Evolutionary conservation across 1,140 invertebrate genomes (phyloP).

Genomic region (Mylabris phalerata): DNA sequence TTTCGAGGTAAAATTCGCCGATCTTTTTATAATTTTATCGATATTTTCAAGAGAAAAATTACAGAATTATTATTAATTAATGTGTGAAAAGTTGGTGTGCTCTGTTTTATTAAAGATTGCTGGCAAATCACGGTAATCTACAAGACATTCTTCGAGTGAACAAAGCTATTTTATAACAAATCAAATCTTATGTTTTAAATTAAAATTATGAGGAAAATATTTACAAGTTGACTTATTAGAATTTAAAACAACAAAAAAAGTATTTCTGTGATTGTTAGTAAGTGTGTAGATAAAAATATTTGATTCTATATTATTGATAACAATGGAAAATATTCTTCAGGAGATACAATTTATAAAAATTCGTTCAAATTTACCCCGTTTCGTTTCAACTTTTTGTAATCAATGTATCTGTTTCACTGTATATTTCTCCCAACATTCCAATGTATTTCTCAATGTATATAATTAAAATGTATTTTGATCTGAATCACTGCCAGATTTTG

Average conservation of each 20-base stretch:
- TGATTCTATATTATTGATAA: neutral
- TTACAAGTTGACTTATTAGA: too few relatives aligned
- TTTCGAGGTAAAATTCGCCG: conserved; percentile 18
- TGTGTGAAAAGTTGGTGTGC: neutral
- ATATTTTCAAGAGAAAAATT: conserved; percentile 11
- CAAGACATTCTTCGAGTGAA: conserved; percentile 3
- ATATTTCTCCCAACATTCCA: conserved; percentile 28
- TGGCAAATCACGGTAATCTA: conserved; percentile 2
- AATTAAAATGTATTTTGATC: conserved; percentile 36
- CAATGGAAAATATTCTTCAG: too few relatives aligned
- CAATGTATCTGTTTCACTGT: conserved; percentile 22
- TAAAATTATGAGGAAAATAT: too few relatives aligned
- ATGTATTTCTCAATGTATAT: conserved; percentile 32
- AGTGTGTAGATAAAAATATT: conserved; percentile 24
- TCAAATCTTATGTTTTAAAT: neutral
- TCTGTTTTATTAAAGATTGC: conserved; percentile 2
- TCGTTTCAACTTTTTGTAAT: conserved; percentile 16
- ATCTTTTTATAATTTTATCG: conserved; percentile 22
- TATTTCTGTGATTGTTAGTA: conserved; percentile 35
- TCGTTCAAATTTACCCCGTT: too few relatives aligned
- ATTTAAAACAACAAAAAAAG: neutral
- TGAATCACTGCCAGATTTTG: conserved; percentile 35
- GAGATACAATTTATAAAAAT: too few relatives aligned
- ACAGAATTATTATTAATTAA: neutral
- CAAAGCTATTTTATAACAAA: conserved; percentile 1